Evolutionary conservation across 2,113 vertebrate genomes (phyloP), one percentile per base, ranked within the genome.

Genomic region (Excalfactoria chinensis): DNA sequence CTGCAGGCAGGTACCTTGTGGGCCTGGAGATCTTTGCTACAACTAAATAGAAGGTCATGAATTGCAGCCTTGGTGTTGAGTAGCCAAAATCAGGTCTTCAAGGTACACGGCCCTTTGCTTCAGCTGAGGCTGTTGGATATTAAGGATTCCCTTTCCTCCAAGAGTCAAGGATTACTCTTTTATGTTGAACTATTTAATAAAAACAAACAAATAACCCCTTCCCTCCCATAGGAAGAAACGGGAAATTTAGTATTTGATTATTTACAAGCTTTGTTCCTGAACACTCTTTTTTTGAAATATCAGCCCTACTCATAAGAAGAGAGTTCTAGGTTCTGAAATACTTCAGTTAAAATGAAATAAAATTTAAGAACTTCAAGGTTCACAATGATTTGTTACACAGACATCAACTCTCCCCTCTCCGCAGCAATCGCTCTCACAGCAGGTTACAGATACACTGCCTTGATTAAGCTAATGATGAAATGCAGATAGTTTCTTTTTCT

Each of bases 381-480:
- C 86, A 84, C 73, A 95, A 90, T 94, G 22, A 92, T 92, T 93
- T 92, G 34, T 93, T 83, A 86, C 72, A 62, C 76, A 59, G 75
- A 76, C 70, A 87, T 35, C 92, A 91, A 75, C 69, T 82, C 48
- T 78, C 71, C 44, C 77, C 88, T 93, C 93, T 96, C 94, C 87
- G 95, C 93, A 88, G 93, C 93, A 97, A 98, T 98, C 97, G 98
- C 78, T 89, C 92, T 92, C 94, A 44, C 88, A 51, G 89, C 90
- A 91, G 92, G 97, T 96, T 85, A 95, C 96, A 86, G 85, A 91
- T 92, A 93, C 86, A 72, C 51, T 95, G 80, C 43, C 92, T 83
- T 98, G 96, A 97, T 98, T 97, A 97, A 94, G 66, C 92, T 97
- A 93, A 96, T 97, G 90, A 93, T 93, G 78, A 97, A 93, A 95